Conservation (phyloP, 2,113 vertebrate genomes). For the Myiopsitta monachus region DNA sequence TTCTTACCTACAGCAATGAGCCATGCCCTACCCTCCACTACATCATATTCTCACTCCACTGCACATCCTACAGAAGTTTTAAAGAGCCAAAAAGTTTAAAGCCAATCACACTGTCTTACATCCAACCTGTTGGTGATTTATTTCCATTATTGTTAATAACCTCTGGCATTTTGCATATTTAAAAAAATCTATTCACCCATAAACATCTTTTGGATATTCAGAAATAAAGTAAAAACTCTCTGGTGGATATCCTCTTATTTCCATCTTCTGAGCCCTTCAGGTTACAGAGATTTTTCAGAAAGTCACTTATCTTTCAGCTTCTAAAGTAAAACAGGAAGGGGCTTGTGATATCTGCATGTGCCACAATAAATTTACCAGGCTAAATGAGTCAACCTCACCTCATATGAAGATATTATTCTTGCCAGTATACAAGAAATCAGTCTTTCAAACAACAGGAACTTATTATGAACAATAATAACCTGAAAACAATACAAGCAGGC, state of each 20-base stretch:
- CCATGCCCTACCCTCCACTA: background rate
- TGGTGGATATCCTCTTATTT: background rate
- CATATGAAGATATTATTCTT: background rate
- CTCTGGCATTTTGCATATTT: background rate
- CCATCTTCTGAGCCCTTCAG: background rate
- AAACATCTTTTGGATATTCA: background rate
- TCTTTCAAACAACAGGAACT: constrained; percentile 40
- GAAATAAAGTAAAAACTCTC: background rate
- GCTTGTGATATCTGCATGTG: background rate
- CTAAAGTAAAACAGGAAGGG: background rate
- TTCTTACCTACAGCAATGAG: background rate
- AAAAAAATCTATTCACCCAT: background rate
- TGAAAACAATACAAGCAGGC: constrained; percentile 35
- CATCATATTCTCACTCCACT: background rate
- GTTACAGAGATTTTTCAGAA: background rate
- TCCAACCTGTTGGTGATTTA: background rate
- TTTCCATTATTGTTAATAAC: background rate
- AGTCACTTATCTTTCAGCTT: background rate
- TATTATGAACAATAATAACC: constrained; percentile 29
- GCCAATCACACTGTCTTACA: background rate
- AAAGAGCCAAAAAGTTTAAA: background rate
- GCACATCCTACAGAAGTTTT: background rate
- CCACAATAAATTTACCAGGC: background rate
- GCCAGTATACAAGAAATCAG: background rate
- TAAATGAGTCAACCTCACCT: background rate